Conservation (phyloP, 2,888 invertebrate genomes). For the Platynereis dumerilii region DNA sequence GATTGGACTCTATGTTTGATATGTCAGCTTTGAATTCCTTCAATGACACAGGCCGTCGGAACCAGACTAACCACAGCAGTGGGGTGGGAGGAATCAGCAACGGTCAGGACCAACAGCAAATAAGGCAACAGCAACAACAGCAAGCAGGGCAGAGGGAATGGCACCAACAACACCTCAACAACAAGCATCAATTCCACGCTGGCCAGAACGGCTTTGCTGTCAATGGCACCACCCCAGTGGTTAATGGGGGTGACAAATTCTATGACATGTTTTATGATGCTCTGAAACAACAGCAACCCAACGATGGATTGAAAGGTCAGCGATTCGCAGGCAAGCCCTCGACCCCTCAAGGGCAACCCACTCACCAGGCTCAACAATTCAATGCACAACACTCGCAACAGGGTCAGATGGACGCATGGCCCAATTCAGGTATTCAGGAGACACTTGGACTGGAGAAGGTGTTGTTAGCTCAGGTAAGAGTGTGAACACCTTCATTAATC, state of each 20-base stretch:
- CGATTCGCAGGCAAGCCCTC: too few species aligned
- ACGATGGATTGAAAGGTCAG: too few species aligned
- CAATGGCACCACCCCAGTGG: background rate
- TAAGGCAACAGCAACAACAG: constrained; percentile 6
- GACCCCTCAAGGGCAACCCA: too few species aligned
- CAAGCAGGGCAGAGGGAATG: background rate
- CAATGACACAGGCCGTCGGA: too few species aligned
- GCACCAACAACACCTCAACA: constrained; percentile 2
- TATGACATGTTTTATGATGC: too few species aligned
- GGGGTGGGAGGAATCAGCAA: background rate
- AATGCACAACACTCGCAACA: too few species aligned
- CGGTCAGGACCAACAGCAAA: constrained; percentile 2
- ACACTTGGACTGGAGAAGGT: background rate
- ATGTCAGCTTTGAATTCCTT: too few species aligned
- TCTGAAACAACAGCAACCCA: too few species aligned
- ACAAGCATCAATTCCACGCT: background rate
- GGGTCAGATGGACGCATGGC: background rate
- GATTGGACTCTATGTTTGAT: too few species aligned
- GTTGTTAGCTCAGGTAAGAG: background rate
- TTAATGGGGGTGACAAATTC: too few species aligned
- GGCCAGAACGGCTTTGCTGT: constrained; percentile 17
- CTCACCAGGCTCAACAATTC: too few species aligned
- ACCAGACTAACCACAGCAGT: background rate
- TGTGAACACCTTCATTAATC: too few species aligned
- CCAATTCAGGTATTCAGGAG: background rate